These are phyloP conservation scores for Chymomyza costata DNA, from an alignment of 1,140 invertebrate genomes.

Conservation along the genomic window DNA sequence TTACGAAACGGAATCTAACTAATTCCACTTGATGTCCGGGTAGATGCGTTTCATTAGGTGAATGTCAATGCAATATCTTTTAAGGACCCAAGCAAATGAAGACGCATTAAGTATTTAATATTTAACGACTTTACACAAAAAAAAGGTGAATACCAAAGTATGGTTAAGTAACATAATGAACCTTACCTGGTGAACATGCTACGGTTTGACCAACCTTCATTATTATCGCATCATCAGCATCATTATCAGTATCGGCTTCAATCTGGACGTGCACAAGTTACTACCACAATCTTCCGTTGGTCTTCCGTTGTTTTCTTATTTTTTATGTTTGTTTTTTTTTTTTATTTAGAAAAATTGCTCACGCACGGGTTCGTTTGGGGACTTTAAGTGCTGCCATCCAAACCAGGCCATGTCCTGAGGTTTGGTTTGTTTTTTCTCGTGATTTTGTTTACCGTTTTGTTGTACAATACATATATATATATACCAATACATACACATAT, in stretches of 20 bases:
- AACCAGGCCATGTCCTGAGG: slow-evolving; percentile 43
- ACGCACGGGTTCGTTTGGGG: slow-evolving; percentile 44
- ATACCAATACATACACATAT: slow-evolving; percentile 42
- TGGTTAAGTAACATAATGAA: too few relatives aligned
- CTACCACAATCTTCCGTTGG: slow-evolving; percentile 34
- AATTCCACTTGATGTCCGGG: slow-evolving; percentile 12
- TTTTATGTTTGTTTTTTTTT: too few relatives aligned
- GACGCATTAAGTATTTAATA: slow-evolving; percentile 34
- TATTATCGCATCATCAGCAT: slow-evolving; percentile 9
- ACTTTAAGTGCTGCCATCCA: slow-evolving; percentile 56
- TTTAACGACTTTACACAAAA: slow-evolving; percentile 13
- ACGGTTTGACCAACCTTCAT: slow-evolving; percentile 15
- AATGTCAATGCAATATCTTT: slow-evolving; percentile 20
- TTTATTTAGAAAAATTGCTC: slow-evolving; percentile 58
- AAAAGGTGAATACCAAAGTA: too few relatives aligned
- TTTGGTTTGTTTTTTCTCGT: slow-evolving; percentile 40
- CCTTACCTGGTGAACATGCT: background rate
- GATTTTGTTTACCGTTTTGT: slow-evolving; percentile 62
- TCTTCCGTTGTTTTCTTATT: slow-evolving; percentile 12
- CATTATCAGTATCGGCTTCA: slow-evolving; percentile 20
- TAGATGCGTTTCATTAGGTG: slow-evolving; percentile 34
- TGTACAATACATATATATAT: too few relatives aligned
- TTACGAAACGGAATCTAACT: slow-evolving; percentile 1
- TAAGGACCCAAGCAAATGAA: slow-evolving; percentile 14
- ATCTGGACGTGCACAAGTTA: slow-evolving; percentile 15